Base-by-base conservation (phyloP, 2,888 invertebrate genomes). In the Xestobium rufovillosum region DNA sequence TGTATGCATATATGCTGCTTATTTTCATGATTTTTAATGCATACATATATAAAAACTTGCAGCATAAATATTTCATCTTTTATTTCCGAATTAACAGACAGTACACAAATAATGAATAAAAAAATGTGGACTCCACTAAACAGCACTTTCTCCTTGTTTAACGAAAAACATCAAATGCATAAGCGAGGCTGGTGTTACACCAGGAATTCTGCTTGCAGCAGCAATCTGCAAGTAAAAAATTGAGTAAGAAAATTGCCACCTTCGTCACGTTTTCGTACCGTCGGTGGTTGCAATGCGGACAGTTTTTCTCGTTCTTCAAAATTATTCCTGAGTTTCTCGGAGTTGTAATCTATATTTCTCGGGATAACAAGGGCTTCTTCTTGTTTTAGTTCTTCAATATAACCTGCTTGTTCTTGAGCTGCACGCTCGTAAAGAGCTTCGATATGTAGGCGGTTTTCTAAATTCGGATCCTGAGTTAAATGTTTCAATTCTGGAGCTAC, bases 161-260 rank as follows among this genome's bases (percentile, higher is more conserved):
- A 73, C 70, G 55, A 64, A 68, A 45, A 69, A 61, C 29, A 83
- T 63, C 12, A 83, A 55, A 42, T 74, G 65, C 14, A 81, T 57
- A 30, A 86, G 65, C 1, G 83, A 75, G 0, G 79, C n/a, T n/a
- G 86, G 85, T 3, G 82, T 85, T 2, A 88, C 74, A 1, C 87
- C 87, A 23, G 83, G 79, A 45, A 88, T 83, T 51, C 83, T 69
- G 55, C 79, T 80, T 1, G 87, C 87, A 10, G 85, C 83, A 3
- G 83, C 86, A 52, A 88, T 82, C 83, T 84, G 55, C 14, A 68
- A 66, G 42, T 43, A 43, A 48, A 48, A 45, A 23, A 19, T n/a
- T n/a, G n/a, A n/a, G n/a, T n/a, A n/a, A n/a, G n/a, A 29, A 14
- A 31, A 37, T 6, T 25, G n/a, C 14, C n/a, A n/a, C n/a, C n/a